A percentile compares a stretch with the other conserved stretches of the same genome.
Conservation (phyloP, 2,113 vertebrate genomes). For the Salvelinus namaycush region DNA sequence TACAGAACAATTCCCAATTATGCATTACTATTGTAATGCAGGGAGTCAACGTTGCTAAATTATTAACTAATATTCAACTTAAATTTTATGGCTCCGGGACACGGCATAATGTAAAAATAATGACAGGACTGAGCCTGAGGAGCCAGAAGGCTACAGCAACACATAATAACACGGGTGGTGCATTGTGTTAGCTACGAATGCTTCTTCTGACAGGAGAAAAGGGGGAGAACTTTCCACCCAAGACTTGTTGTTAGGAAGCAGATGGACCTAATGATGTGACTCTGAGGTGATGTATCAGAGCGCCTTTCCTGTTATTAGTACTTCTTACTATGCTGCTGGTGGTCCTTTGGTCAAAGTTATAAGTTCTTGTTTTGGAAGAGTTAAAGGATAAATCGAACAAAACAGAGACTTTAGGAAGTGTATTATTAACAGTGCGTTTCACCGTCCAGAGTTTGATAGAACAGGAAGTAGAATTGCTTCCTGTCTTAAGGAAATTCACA, state of each 20-base stretch:
- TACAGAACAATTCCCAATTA: not conserved
- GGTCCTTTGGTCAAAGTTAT: not conserved
- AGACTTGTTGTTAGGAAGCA: slow-evolving; percentile 11
- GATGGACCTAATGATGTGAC: slow-evolving; percentile 22
- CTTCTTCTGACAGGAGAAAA: slow-evolving; percentile 32
- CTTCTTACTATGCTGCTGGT: not conserved
- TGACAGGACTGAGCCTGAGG: slow-evolving; percentile 61
- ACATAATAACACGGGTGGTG: slow-evolving; percentile 38
- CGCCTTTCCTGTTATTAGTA: not conserved
- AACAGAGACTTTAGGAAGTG: too few relatives aligned
- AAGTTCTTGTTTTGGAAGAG: not conserved
- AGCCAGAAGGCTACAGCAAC: slow-evolving; percentile 22
- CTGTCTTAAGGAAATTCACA: slow-evolving; percentile 27
- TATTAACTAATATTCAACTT: slow-evolving; percentile 67
- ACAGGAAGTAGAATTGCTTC: slow-evolving; percentile 17
- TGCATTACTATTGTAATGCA: slow-evolving; percentile 36
- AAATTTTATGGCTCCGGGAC: slow-evolving; percentile 61
- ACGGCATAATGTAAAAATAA: slow-evolving; percentile 67
- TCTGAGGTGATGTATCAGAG: slow-evolving; percentile 13
- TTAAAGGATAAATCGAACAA: not conserved
- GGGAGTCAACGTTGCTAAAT: slow-evolving; percentile 63
- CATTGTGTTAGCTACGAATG: slow-evolving; percentile 34
- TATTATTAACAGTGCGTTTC: too few relatives aligned
- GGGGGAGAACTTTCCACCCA: not conserved
- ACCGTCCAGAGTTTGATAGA: too few relatives aligned